Conservation (phyloP, 2,113 vertebrate genomes). For the Epinephelus moara region DNA sequence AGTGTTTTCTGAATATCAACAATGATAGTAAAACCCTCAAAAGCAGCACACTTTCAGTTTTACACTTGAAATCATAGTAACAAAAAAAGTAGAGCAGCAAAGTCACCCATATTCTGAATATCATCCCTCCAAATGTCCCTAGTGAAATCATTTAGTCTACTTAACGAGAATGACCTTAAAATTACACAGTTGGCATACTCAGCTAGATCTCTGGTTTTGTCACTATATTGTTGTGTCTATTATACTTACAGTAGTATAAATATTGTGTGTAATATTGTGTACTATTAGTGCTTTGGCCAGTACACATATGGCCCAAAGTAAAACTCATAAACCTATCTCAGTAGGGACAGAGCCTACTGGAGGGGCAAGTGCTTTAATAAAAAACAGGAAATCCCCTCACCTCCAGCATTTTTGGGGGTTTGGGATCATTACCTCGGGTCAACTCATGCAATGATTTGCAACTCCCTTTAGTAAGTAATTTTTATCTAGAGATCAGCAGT, state of each 20-base stretch:
- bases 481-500: background rate
- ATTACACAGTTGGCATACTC: background rate
- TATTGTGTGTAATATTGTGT: background rate
- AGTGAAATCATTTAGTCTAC: background rate
- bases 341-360: conserved; percentile 4
- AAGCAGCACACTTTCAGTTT: background rate
- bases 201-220: background rate
- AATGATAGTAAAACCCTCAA: conserved; percentile 11
- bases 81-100: background rate
- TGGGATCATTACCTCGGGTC: conserved; percentile 2
- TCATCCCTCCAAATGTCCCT: conserved; percentile 8
- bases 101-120: conserved; percentile 14
- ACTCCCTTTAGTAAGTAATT: conserved; percentile 3
- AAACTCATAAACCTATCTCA: conserved; percentile 23
- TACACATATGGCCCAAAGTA: conserved; percentile 21
- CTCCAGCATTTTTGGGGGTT: background rate
- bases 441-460: conserved; percentile 18
- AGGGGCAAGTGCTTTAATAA: background rate
- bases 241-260: background rate
- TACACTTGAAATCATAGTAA: background rate
- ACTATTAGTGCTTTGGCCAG: conserved; percentile 25
- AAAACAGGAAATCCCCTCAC: conserved; percentile 8
- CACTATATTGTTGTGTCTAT: background rate
- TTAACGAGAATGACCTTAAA: background rate
- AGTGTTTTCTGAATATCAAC: conserved; percentile 21